phyloP scores from a whole-genome alignment of 2,113 vertebrate species.

The Pagrus major region DNA sequence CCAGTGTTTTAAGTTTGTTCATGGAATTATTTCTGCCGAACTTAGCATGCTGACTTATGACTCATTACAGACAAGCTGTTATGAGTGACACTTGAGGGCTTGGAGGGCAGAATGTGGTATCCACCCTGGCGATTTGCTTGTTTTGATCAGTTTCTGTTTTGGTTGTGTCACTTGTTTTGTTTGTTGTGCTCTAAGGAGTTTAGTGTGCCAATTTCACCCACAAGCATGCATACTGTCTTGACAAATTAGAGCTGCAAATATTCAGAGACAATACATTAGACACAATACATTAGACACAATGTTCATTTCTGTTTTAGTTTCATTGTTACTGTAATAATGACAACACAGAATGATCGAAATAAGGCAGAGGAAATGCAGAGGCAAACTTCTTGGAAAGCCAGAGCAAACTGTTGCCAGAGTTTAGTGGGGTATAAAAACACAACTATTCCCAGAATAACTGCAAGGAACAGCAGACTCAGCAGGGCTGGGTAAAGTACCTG shows the following conservation, averaged over 20 bases:
- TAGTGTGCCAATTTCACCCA: slow-evolving; percentile 20
- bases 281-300: accelerated
- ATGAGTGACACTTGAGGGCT: slow-evolving; percentile 25
- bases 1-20: slow-evolving; percentile 24
- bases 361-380: slow-evolving; percentile 23
- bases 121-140: not conserved
- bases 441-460: slow-evolving; percentile 63
- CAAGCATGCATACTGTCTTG: slow-evolving; percentile 32
- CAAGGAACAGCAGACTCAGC: slow-evolving; percentile 57
- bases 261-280: slow-evolving; percentile 22
- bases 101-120: slow-evolving; percentile 12
- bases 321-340: slow-evolving; percentile 26
- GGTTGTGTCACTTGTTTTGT: slow-evolving; percentile 35
- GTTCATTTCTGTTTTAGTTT: slow-evolving; percentile 24
- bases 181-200: slow-evolving; percentile 19
- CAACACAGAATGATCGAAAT: slow-evolving; percentile 26
- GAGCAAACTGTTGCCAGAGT: slow-evolving; percentile 38
- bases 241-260: slow-evolving; percentile 36
- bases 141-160: slow-evolving; percentile 47
- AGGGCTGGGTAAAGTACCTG: slow-evolving; percentile 75
- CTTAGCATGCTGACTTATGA: slow-evolving; percentile 47
- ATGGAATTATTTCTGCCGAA: slow-evolving; percentile 42
- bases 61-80: slow-evolving; percentile 40
- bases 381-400: slow-evolving; percentile 30
- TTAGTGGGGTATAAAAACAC: slow-evolving; percentile 64